Evolutionary conservation across 2,888 invertebrate species (phyloP), one percentile per base, ranked within the genome.

Genomic region (Rutpela maculata): DNA sequence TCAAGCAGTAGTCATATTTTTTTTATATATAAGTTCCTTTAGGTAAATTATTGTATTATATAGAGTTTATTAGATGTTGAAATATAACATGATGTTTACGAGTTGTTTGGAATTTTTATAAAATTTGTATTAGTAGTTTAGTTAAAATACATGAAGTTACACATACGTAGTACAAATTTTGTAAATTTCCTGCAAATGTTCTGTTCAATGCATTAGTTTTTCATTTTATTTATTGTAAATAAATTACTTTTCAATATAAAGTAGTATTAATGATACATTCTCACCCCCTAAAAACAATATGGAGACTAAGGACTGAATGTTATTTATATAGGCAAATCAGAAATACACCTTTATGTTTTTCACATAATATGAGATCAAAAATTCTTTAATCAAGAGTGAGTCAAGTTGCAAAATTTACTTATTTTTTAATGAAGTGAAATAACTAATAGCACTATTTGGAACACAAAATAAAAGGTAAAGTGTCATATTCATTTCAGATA

Each of bases 61-160:
- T 50, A 50, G 50, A 50, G 50, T 50, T 50, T 50, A 50, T 50
- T 50, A 50, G 50, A n/a, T 50, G 50, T 50, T 50, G n/a, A 15
- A 50, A 6, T 50, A 50, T 50, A n/a, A 50, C 15, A 15, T 50
- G 15, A 50, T n/a, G n/a, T 50, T 50, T 50, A 17, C 50, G 15
- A n/a, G 7, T 50, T 50, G 50, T 3, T 50, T 50, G 50, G 50
- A n/a, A 50, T 50, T 50, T 50, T n/a, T n/a, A 12, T 5, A 50
- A 38, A 50, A 50, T n/a, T 50, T 50, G 50, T n/a, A n/a, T 50
- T 50, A 50, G 12, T 12, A 43, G 15, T n/a, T n/a, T 50, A 15
- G n/a, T n/a, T 50, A n/a, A n/a, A 9, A 35, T 35, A 35, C 7
- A 35, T 26, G 22, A 3, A 26, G 4, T 26, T 26, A 26, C 22